Evolutionary conservation across 2,113 vertebrate genomes (phyloP).

Genomic region (Phocoena phocoena): DNA sequence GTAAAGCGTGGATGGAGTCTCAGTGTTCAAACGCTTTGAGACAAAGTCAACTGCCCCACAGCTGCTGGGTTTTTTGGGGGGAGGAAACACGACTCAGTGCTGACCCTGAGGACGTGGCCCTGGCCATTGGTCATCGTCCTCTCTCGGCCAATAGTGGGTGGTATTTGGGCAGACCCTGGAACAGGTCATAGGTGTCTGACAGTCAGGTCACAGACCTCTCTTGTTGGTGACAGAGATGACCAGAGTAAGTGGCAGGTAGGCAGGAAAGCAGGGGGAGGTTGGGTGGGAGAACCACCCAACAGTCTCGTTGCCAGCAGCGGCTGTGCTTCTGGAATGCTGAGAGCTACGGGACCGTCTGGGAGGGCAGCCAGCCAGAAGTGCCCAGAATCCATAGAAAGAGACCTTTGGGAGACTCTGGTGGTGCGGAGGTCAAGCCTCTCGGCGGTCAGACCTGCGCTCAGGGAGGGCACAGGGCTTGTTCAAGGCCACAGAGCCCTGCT

Average conservation of each 20-base stretch:
- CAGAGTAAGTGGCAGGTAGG: neutral
- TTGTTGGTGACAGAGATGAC: neutral
- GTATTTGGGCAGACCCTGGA: neutral
- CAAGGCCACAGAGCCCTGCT: neutral
- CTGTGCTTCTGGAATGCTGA: neutral
- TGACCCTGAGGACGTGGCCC: neutral
- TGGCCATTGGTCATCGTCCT: neutral
- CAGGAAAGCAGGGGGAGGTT: neutral
- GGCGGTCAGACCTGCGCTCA: neutral
- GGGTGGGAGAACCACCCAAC: too few relatives aligned
- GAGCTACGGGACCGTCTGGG: neutral
- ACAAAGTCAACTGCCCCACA: neutral
- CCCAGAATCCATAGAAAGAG: neutral
- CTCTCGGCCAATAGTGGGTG: neutral
- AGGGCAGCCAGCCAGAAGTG: neutral
- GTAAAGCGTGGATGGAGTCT: neutral
- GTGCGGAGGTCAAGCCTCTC: neutral
- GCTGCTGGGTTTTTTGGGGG: neutral
- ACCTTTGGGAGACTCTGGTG: neutral
- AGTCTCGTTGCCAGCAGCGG: neutral
- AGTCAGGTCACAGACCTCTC: neutral
- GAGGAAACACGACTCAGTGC: too few relatives aligned
- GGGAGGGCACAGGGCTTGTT: neutral
- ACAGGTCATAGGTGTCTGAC: too few relatives aligned
- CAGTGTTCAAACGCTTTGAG: neutral